A percentile compares a stretch with the other conserved stretches of the same genome.
These are phyloP conservation scores for Torymus aiolomorphi DNA, from an alignment of 2,888 invertebrate species.

Conservation along the genomic window DNA sequence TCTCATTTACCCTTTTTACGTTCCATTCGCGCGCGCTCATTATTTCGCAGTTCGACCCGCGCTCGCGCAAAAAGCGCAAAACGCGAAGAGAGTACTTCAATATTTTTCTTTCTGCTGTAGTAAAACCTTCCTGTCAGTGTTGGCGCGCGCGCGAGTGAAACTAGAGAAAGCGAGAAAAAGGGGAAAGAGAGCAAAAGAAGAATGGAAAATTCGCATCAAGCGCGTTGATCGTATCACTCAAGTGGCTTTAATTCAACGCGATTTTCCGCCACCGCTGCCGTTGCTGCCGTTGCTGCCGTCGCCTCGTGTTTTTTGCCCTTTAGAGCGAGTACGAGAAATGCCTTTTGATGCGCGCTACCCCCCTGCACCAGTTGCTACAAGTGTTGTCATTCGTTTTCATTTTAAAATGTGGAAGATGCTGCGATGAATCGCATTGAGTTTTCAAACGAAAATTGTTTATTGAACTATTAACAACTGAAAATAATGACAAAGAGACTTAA, in stretches of 20 bases:
- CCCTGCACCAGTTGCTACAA: no score
- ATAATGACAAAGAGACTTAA: no score
- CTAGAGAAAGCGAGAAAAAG: neutral
- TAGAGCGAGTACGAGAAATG: no score
- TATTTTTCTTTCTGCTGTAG: slow-evolving; percentile 25
- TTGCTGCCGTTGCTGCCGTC: no score
- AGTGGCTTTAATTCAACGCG: slow-evolving; percentile 57
- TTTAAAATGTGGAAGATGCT: no score
- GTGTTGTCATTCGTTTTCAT: no score
- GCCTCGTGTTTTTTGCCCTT: no score
- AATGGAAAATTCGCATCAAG: slow-evolving; percentile 20
- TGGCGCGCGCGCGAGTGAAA: neutral
- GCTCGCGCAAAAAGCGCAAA: neutral
- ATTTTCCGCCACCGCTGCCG: slow-evolving; percentile 1
- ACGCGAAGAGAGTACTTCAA: slow-evolving; percentile 7
- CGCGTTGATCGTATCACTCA: slow-evolving; percentile 52
- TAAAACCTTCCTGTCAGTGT: neutral
- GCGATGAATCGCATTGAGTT: no score
- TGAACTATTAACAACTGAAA: no score
- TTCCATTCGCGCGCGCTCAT: slow-evolving; percentile 25
- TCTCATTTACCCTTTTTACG: neutral
- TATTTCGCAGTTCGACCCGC: slow-evolving; percentile 12
- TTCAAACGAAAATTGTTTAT: no score
- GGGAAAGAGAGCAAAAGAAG: slow-evolving; percentile 4
- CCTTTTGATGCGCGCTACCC: no score